phyloP scores from a whole-genome alignment of 2,888 invertebrate species.

The Dioctria linearis region DNA sequence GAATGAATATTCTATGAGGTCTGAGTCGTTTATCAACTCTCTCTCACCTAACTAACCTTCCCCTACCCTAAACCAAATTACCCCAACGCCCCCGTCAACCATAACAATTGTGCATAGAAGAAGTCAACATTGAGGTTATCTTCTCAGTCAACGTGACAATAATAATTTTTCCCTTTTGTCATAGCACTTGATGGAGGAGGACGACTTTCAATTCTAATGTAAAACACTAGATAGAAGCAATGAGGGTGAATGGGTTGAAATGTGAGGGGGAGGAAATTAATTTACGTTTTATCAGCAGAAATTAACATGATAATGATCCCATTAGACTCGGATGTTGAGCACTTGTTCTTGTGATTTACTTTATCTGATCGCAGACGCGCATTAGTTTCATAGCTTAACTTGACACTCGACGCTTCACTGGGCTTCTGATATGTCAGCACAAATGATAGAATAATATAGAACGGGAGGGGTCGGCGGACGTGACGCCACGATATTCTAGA shows the following conservation, averaged over 20 bases:
- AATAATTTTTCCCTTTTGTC: slow-evolving; percentile 49
- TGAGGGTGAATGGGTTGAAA: too few species aligned
- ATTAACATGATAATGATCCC: slow-evolving; percentile 53
- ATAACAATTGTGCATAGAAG: background rate
- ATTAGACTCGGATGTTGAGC: slow-evolving; percentile 51
- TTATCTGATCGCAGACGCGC: slow-evolving; percentile 44
- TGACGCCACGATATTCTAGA: background rate
- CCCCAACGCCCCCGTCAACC: too few species aligned
- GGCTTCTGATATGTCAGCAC: slow-evolving; percentile 46
- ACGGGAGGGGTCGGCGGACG: too few species aligned
- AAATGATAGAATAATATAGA: slow-evolving; percentile 5
- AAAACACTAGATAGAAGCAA: slow-evolving; percentile 7
- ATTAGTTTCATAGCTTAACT: slow-evolving; percentile 21
- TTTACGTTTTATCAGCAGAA: slow-evolving; percentile 47
- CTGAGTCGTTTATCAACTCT: slow-evolving; percentile 42
- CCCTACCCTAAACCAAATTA: too few species aligned
- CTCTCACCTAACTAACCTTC: background rate
- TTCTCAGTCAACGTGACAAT: slow-evolving; percentile 43
- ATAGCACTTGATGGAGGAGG: slow-evolving; percentile 19
- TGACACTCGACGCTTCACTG: slow-evolving; percentile 37
- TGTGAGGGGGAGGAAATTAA: slow-evolving; percentile 35
- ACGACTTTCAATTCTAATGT: slow-evolving; percentile 30
- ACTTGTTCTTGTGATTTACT: slow-evolving; percentile 49
- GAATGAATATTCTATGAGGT: slow-evolving; percentile 46
- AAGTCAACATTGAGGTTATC: slow-evolving; percentile 44